These are phyloP conservation scores for Hippocampus kuda DNA, from an alignment of 2,797 vertebrate species.

Conservation along the genomic window DNA sequence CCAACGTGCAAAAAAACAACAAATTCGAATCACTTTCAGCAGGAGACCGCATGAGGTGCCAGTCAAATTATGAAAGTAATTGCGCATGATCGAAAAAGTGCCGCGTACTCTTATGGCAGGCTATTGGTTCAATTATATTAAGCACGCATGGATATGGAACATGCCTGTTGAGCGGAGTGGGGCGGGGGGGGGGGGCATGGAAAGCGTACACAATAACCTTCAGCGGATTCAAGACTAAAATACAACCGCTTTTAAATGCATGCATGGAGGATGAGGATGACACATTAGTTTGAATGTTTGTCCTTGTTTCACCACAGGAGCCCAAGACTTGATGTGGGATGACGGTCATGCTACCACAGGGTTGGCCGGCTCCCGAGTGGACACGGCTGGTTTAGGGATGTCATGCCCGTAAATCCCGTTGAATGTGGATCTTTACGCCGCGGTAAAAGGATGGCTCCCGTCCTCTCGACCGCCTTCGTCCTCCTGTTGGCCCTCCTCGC, in stretches of 20 bases:
- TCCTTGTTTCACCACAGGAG: background rate
- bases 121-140: background rate
- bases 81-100: too few species aligned
- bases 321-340: conserved; percentile 15
- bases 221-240: background rate
- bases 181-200: background rate
- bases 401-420: conserved; percentile 41
- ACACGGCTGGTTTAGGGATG: conserved; percentile 52
- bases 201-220: background rate
- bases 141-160: background rate
- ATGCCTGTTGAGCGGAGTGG: background rate
- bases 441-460: conserved; percentile 84
- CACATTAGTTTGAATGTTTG: background rate
- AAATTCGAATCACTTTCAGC: background rate
- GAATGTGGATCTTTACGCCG: conserved; percentile 57
- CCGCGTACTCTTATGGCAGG: background rate
- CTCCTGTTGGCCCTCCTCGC: conserved; percentile 81
- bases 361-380: conserved; percentile 44
- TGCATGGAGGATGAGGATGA: background rate
- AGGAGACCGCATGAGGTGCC: background rate
- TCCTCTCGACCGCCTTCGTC: conserved; percentile 75
- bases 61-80: background rate
- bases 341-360: conserved; percentile 27
- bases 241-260: background rate
- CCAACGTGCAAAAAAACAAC: background rate